Evolutionary conservation across 53 echinoderm and acorn worm species (phyloP), one percentile per base, ranked within the genome.

Genomic region (Henricia sp.): DNA sequence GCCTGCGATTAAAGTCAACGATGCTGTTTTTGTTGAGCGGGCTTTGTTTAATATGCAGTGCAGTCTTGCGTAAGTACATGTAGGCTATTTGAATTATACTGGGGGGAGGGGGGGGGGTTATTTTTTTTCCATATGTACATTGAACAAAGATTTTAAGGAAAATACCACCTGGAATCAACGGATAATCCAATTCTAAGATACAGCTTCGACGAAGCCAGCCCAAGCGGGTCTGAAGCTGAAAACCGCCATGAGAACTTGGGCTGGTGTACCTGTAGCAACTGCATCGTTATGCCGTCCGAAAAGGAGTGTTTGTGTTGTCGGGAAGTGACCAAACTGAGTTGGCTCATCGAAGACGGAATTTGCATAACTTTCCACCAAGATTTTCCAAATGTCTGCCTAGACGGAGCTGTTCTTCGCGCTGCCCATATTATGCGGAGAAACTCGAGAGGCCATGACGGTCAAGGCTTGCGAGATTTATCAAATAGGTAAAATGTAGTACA

Each of bases 261-360:
- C 17, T 84, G 84, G 84, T 84, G 84, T n/a, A 29, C 17, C 2
- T 88, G 88, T 21, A 53, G 41, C 34, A 78, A 82, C 36, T 87
- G 77, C 50, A 6, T 10, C 32, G 42, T 88, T 2, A 89, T 89
- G 89, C 89, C 89, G 6, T 53, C 58, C 6, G 59, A 63, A 50
- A 67, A 51, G 3, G 89, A 89, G 38, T 89, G 84, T 50, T 50
- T 63, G 2, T 89, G 89, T 39, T 89, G 84, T 56, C 68, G n/a
- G 2, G 89, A 89, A 72, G 55, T 83, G 2, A 19, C 4, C 1
- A 84, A 71, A 71, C 4, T 71, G 0, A 71, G 32, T 3, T 71
- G 71, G 71, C 16, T 71, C 32, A 71, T 46, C 30, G 43, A 50
- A 16, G 50, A 48, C 28, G 32, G 3, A 19, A 2, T 32, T 8